phyloP scores from a whole-genome alignment of 2,797 vertebrate genomes.

The Sebastes kiyomatsui region DNA sequence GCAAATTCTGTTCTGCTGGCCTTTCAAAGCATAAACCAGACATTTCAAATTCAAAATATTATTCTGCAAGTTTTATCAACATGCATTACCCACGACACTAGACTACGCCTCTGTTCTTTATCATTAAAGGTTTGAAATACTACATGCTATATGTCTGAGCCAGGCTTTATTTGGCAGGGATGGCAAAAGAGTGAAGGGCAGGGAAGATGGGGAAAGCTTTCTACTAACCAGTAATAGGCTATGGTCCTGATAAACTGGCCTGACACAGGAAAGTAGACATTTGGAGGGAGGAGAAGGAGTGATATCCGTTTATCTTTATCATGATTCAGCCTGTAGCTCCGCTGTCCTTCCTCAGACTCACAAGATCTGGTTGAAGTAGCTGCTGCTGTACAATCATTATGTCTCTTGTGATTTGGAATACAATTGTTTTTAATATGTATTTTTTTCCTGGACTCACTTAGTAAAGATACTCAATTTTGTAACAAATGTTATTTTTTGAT shows the following conservation, averaged over 20 bases:
- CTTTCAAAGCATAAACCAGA: not conserved
- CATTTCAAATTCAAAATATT: too few relatives aligned
- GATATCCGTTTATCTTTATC: slow-evolving; percentile 51
- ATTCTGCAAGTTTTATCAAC: not conserved
- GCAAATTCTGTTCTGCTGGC: not conserved
- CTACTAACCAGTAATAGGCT: slow-evolving; percentile 4
- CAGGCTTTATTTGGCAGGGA: not conserved
- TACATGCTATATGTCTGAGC: not conserved
- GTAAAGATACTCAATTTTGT: not conserved
- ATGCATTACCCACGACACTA: not conserved
- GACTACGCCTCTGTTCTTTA: not conserved
- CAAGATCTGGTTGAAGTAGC: slow-evolving; percentile 31
- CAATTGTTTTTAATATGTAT: not conserved
- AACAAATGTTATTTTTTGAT: not conserved
- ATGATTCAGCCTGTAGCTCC: slow-evolving; percentile 32
- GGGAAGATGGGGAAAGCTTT: not conserved
- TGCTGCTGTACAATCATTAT: not conserved
- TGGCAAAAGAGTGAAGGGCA: not conserved
- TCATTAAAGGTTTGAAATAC: not conserved
- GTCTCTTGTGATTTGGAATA: slow-evolving; percentile 28
- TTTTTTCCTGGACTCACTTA: not conserved
- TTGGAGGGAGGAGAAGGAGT: slow-evolving; percentile 25
- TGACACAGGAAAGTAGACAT: slow-evolving; percentile 33
- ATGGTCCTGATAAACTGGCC: slow-evolving; percentile 16
- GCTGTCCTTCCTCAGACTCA: slow-evolving; percentile 23